phyloP scores from a whole-genome alignment of 2,797 vertebrate species.

The Diceros bicornis region DNA sequence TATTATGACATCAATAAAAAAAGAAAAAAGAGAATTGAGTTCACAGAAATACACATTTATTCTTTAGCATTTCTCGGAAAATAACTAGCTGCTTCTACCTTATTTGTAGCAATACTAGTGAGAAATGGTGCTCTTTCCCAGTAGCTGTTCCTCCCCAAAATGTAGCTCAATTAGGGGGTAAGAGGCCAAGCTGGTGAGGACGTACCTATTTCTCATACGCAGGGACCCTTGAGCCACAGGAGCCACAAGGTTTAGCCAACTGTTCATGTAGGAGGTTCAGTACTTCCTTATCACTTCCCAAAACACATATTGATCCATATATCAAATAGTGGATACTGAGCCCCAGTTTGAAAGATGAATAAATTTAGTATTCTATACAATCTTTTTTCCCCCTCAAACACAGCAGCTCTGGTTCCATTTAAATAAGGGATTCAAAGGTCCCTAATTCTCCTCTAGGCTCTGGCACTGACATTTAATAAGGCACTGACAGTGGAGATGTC shows the following conservation, averaged over 20 bases:
- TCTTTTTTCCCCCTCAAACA: not conserved
- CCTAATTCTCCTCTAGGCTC: not conserved
- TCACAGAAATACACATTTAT: not conserved
- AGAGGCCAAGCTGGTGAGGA: not conserved
- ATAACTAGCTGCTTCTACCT: not conserved
- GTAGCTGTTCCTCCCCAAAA: not conserved
- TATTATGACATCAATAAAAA: too few relatives aligned
- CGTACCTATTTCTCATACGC: not conserved
- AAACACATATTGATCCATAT: conserved; percentile 48
- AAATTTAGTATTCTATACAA: not conserved
- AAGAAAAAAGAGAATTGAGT: too few relatives aligned
- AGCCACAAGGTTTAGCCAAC: not conserved
- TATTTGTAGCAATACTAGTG: not conserved
- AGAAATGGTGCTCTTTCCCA: not conserved
- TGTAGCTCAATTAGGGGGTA: not conserved
- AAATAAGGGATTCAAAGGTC: not conserved
- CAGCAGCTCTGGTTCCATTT: conserved; percentile 22
- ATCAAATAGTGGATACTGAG: not conserved
- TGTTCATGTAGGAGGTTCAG: not conserved
- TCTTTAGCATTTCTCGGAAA: conserved; percentile 30
- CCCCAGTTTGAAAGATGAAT: conserved; percentile 19
- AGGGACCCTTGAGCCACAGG: not conserved
- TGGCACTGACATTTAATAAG: conserved; percentile 6
- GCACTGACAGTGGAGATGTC: not conserved
- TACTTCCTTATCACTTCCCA: not conserved